These are phyloP conservation scores for Podocnemis expansa DNA, from an alignment of 2,113 vertebrate genomes.

Conservation along the genomic window DNA sequence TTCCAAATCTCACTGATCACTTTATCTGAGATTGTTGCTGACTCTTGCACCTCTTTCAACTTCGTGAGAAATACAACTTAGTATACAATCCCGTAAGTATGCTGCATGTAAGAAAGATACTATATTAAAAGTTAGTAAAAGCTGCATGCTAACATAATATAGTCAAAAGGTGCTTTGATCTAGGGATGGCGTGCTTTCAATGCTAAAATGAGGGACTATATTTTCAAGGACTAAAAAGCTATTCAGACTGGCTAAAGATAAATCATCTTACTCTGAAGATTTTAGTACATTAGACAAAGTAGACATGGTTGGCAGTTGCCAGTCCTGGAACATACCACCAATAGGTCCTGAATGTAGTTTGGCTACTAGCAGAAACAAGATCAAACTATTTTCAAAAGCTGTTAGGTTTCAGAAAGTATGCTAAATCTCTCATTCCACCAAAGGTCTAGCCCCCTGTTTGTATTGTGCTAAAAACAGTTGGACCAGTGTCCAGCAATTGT, in stretches of 20 bases:
- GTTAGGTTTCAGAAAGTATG: not conserved
- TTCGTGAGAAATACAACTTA: slow-evolving; percentile 6
- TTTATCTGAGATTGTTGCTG: not conserved
- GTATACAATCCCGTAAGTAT: not conserved
- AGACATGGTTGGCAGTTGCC: not conserved
- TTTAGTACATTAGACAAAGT: not conserved
- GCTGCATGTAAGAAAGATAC: not conserved
- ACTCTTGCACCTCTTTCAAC: slow-evolving; percentile 1
- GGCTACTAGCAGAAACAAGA: not conserved
- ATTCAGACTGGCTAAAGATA: not conserved
- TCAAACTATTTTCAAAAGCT: not conserved
- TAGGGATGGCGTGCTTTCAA: not conserved
- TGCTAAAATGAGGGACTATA: not conserved
- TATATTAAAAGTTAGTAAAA: not conserved
- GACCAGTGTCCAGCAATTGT: not conserved
- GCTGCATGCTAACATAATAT: not conserved
- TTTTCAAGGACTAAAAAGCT: not conserved
- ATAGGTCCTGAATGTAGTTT: not conserved
- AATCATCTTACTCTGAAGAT: not conserved
- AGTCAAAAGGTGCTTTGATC: fast-evolving
- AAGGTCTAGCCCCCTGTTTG: not conserved
- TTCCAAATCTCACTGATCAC: slow-evolving; percentile 9
- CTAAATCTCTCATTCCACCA: not conserved
- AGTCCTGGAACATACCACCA: fast-evolving
- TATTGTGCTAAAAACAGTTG: not conserved